A percentile compares a stretch with the other conserved stretches of the same genome.
Conservation (phyloP, 2,888 invertebrate genomes). For the Choreutis nemorana region DNA sequence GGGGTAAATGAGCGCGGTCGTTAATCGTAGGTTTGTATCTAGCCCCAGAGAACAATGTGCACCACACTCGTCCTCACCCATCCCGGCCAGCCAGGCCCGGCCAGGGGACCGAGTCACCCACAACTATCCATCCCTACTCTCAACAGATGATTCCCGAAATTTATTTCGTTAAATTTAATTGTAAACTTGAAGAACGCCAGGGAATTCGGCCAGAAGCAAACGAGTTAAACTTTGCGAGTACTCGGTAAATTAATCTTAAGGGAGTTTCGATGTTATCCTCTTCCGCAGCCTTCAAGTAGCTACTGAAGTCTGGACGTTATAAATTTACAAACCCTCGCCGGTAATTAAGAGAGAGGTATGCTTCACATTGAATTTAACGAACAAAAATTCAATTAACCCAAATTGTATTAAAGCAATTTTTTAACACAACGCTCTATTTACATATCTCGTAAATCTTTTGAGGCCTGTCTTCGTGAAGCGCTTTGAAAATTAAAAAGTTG, state of each 20-base stretch:
- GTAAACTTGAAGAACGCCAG: constrained; percentile 48
- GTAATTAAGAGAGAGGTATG: constrained; percentile 58
- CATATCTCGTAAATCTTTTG: constrained; percentile 36
- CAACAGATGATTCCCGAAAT: constrained; percentile 45
- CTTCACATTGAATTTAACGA: constrained; percentile 49
- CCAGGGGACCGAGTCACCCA: constrained; percentile 10
- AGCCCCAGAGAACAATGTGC: constrained; percentile 15
- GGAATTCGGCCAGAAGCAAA: constrained; percentile 59
- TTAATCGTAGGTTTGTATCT: constrained; percentile 16
- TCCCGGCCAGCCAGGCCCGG: constrained; percentile 20
- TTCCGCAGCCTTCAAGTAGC: constrained; percentile 39
- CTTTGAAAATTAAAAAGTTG: constrained; percentile 1
- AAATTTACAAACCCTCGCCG: constrained; percentile 58
- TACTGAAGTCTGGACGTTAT: constrained; percentile 51
- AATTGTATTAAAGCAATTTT: constrained; percentile 46
- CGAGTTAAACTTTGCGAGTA: constrained; percentile 61
- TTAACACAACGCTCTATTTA: constrained; percentile 35
- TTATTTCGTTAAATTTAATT: constrained; percentile 64
- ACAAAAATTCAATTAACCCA: constrained; percentile 59
- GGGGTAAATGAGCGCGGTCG: constrained; percentile 15
- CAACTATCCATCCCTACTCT: constrained; percentile 34
- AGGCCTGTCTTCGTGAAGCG: constrained; percentile 17
- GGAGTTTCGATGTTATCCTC: constrained; percentile 60
- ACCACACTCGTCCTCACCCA: constrained; percentile 18
- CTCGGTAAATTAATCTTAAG: constrained; percentile 63